phyloP scores from a whole-genome alignment of 2,888 invertebrate species.

The Volucella inanis region DNA sequence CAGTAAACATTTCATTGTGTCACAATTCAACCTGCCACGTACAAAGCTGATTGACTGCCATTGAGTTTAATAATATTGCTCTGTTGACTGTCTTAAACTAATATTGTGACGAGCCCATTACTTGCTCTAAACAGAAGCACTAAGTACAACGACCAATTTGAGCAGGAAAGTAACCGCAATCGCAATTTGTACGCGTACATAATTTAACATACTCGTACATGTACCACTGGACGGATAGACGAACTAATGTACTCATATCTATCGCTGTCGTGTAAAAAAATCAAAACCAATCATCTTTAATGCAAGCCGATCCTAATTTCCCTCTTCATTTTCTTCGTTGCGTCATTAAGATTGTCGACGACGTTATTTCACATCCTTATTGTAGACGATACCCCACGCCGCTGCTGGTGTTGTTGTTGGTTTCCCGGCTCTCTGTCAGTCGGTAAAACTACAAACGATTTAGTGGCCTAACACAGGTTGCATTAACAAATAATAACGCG shows the following conservation, averaged over 20 bases:
- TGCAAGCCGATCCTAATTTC: constrained; percentile 72
- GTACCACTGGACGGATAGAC: too few species aligned
- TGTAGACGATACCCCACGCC: neutral
- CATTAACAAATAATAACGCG: constrained; percentile 71
- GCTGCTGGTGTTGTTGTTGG: constrained; percentile 33
- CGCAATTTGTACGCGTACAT: constrained; percentile 37
- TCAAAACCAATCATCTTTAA: constrained; percentile 72
- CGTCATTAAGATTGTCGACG: constrained; percentile 33
- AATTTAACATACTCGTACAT: constrained; percentile 29
- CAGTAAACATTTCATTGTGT: too few species aligned
- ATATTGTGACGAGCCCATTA: too few species aligned
- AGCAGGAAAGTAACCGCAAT: constrained; percentile 70
- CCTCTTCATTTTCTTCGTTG: constrained; percentile 56
- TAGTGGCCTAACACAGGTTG: constrained; percentile 71
- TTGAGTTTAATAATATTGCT: too few species aligned
- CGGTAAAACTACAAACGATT: constrained; percentile 73
- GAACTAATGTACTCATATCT: neutral
- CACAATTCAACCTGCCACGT: too few species aligned
- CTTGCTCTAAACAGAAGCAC: too few species aligned
- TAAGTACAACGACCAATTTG: constrained; percentile 14
- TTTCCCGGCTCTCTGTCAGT: constrained; percentile 10
- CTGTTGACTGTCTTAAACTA: too few species aligned
- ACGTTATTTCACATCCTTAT: constrained; percentile 49
- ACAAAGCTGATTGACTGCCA: too few species aligned
- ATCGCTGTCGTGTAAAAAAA: constrained; percentile 38